Percentiles rank a stretch among this genome's conserved stretches.
Evolutionary conservation across 1,140 invertebrate genomes (phyloP).

Genomic region (Zaprionus nigranus): DNA sequence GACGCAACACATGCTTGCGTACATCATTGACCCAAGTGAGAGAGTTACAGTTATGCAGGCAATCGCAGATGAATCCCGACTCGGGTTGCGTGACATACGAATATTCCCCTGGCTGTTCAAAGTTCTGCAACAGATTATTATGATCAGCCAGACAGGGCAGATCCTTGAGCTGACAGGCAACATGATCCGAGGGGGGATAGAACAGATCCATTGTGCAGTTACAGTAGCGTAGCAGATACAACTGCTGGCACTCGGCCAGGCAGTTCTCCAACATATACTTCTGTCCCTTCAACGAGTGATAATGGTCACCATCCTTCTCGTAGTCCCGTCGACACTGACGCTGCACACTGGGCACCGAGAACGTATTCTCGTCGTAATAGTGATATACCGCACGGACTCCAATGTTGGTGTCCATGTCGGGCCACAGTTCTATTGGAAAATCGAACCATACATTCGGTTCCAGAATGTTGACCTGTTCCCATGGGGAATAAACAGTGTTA

Average conservation of each 20-base stretch:
- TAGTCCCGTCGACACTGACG: conserved; percentile 60
- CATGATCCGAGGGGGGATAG: conserved; percentile 64
- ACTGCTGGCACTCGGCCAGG: conserved; percentile 66
- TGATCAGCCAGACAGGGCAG: conserved; percentile 65
- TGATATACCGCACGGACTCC: conserved; percentile 59
- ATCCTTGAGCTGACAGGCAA: conserved; percentile 57
- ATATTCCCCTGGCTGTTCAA: conserved; percentile 52
- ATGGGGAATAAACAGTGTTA: background rate
- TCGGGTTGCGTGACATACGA: conserved; percentile 34
- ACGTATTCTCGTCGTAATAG: conserved; percentile 57
- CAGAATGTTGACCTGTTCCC: conserved; percentile 50
- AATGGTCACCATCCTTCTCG: conserved; percentile 53
- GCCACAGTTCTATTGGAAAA: conserved; percentile 40
- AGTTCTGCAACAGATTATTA: conserved; percentile 54
- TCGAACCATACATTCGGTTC: conserved; percentile 57
- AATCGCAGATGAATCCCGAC: conserved; percentile 64
- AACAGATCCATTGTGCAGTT: conserved; percentile 78
- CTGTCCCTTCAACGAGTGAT: conserved; percentile 49
- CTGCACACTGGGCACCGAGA: conserved; percentile 31
- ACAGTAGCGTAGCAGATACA: conserved; percentile 61
- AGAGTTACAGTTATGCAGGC: conserved; percentile 71
- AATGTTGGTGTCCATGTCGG: conserved; percentile 52
- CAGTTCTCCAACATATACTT: conserved; percentile 80
- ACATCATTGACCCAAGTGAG: conserved; percentile 58
- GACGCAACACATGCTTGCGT: conserved; percentile 34